phyloP scores from a whole-genome alignment of 2,888 invertebrate species.

The Tethea ocularis region DNA sequence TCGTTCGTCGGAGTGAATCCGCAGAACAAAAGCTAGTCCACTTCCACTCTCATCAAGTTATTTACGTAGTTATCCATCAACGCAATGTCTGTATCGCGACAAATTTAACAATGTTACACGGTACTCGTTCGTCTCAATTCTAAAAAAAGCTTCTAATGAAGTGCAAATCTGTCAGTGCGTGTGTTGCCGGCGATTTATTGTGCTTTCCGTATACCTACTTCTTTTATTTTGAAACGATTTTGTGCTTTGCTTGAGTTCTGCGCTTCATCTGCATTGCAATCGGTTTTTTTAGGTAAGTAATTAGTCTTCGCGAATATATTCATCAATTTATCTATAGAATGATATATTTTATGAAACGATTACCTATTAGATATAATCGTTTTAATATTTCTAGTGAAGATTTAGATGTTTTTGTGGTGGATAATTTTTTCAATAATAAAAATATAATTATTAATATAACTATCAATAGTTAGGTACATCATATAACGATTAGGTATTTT shows the following conservation, averaged over 20 bases:
- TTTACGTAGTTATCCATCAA: conserved; percentile 73
- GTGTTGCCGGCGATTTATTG: conserved; percentile 67
- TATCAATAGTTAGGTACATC: too few relatives aligned
- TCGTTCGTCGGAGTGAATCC: background rate
- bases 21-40: conserved; percentile 16
- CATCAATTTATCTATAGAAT: background rate
- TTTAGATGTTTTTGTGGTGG: too few relatives aligned
- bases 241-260: conserved; percentile 35
- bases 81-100: conserved; percentile 61
- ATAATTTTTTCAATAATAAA: too few relatives aligned
- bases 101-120: conserved; percentile 77
- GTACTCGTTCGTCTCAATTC: conserved; percentile 40
- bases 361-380: too few relatives aligned
- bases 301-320: background rate
- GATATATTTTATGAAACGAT: too few relatives aligned
- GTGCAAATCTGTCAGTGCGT: conserved; percentile 74
- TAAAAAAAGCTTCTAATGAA: conserved; percentile 66
- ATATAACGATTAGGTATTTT: background rate
- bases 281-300: conserved; percentile 14
- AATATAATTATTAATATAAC: too few relatives aligned
- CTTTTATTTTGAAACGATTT: conserved; percentile 48
- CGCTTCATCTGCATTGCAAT: conserved; percentile 33
- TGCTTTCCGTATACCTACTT: conserved; percentile 51
- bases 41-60: conserved; percentile 60
- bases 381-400: too few relatives aligned